Conservation (phyloP, 1,140 invertebrate species). For the Drosophila biarmipes region DNA sequence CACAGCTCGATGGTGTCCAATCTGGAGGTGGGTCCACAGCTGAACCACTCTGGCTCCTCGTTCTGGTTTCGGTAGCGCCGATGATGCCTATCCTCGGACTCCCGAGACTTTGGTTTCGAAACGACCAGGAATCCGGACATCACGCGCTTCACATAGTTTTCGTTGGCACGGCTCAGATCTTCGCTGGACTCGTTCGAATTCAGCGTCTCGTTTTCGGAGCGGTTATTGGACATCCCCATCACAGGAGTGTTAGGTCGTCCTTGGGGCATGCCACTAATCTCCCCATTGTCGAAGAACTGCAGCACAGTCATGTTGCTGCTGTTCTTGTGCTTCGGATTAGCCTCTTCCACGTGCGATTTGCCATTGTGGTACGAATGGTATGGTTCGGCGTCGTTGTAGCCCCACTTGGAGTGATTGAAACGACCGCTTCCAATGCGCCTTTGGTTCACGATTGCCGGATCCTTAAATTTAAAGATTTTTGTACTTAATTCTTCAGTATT, state of each 20-base stretch:
- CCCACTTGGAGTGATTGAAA: conserved; percentile 68
- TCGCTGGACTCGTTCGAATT: conserved; percentile 64
- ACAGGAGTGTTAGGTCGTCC: conserved; percentile 62
- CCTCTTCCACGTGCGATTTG: conserved; percentile 49
- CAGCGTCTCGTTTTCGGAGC: conserved; percentile 59
- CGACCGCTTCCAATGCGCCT: conserved; percentile 82
- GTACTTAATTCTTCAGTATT: too few species aligned
- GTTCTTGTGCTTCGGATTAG: conserved; percentile 24
- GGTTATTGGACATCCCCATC: conserved; percentile 63
- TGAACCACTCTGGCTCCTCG: conserved; percentile 82
- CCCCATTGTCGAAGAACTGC: conserved; percentile 69
- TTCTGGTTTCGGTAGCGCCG: conserved; percentile 70
- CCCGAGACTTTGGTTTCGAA: conserved; percentile 72
- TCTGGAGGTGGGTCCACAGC: conserved; percentile 78
- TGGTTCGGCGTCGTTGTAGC: conserved; percentile 52
- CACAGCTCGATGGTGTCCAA: conserved; percentile 80
- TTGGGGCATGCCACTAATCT: conserved; percentile 43
- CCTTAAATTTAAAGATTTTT: conserved; percentile 18
- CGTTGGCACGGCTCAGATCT: conserved; percentile 67
- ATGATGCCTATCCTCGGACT: conserved; percentile 66
- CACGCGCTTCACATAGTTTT: conserved; percentile 80
- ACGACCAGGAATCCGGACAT: conserved; percentile 80
- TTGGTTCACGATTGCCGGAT: conserved; percentile 79
- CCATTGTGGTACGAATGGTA: conserved; percentile 46
- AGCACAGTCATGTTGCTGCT: conserved; percentile 51